These are phyloP conservation scores for Galaxias olidus DNA, from an alignment of 2,797 vertebrate genomes.

Conservation along the genomic window DNA sequence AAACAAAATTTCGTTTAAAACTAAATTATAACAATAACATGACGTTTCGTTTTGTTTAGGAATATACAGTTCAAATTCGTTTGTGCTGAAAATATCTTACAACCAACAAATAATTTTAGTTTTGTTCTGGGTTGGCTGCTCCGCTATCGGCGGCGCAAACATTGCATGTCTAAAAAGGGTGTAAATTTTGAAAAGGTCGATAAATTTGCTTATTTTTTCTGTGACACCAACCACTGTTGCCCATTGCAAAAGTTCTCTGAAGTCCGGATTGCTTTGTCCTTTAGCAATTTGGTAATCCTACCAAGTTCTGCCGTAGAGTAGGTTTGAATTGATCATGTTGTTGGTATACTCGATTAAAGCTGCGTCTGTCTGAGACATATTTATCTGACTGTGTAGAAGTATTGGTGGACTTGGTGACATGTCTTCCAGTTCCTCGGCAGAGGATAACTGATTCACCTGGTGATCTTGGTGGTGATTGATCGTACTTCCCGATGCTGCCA, in stretches of 20 bases:
- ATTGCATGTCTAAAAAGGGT: too few relatives aligned
- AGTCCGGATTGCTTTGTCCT: too few relatives aligned
- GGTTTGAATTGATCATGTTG: conserved; percentile 82
- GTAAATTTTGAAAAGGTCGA: too few relatives aligned
- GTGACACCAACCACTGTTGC: too few relatives aligned
- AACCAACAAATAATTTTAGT: too few relatives aligned
- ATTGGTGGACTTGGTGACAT: conserved; percentile 83
- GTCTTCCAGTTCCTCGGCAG: conserved; percentile 80
- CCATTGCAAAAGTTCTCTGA: too few relatives aligned
- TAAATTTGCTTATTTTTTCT: too few relatives aligned
- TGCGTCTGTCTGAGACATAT: conserved; percentile 82
- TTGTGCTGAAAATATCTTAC: conserved; percentile 36
- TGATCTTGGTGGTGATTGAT: conserved; percentile 64
- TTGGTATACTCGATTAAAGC: conserved; percentile 83
- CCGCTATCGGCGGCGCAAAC: too few relatives aligned
- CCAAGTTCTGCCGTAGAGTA: conserved; percentile 95
- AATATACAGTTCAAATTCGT: conserved; percentile 36
- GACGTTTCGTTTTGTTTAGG: conserved; percentile 29
- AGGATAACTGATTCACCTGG: conserved; percentile 62
- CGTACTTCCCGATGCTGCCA: conserved; percentile 40
- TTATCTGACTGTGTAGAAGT: conserved; percentile 79
- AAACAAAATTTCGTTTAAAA: conserved; percentile 14
- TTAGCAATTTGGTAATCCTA: conserved; percentile 54
- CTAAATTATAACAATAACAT: conserved; percentile 26
- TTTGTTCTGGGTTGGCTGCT: too few relatives aligned